Percentiles rank a stretch among this genome's conserved stretches.
These are phyloP conservation scores for Sitodiplosis mosellana DNA, from an alignment of 1,140 invertebrate genomes.

Conservation along the genomic window DNA sequence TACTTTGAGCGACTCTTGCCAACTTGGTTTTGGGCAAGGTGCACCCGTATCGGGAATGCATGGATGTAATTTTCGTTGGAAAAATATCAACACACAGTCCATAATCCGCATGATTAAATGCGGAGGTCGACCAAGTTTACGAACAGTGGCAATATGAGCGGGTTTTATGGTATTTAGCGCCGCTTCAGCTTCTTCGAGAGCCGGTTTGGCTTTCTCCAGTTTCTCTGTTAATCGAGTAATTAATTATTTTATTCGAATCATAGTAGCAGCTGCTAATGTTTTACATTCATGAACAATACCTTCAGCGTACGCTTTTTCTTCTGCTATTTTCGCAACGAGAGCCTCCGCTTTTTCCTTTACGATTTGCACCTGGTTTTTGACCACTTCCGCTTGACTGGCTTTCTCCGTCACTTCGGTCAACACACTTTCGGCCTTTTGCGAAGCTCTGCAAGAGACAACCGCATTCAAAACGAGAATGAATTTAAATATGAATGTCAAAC, in stretches of 20 bases:
- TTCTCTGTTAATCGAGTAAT: too few relatives aligned
- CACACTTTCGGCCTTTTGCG: constrained; percentile 73
- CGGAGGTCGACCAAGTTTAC: constrained; percentile 84
- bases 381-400: constrained; percentile 84
- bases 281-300: too few relatives aligned
- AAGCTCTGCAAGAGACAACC: neutral
- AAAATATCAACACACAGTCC: constrained; percentile 88
- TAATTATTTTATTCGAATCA: too few relatives aligned
- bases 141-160: constrained; percentile 88
- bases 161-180: constrained; percentile 94
- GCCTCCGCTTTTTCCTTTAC: constrained; percentile 90
- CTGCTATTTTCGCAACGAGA: constrained; percentile 75
- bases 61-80: constrained; percentile 70
- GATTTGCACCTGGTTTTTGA: constrained; percentile 87
- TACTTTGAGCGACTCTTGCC: constrained; percentile 88
- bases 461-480: constrained; percentile 14
- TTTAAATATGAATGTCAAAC: neutral
- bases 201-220: constrained; percentile 69
- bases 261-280: constrained; percentile 76
- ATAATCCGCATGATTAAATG: constrained; percentile 96
- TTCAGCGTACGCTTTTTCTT: constrained; percentile 81
- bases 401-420: constrained; percentile 71
- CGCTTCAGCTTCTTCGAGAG: constrained; percentile 83
- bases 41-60: constrained; percentile 62
- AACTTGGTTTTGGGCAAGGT: constrained; percentile 80